Evolutionary conservation across 2,113 vertebrate genomes (phyloP), one percentile per base, ranked within the genome.

Genomic region (Alligator mississippiensis): DNA sequence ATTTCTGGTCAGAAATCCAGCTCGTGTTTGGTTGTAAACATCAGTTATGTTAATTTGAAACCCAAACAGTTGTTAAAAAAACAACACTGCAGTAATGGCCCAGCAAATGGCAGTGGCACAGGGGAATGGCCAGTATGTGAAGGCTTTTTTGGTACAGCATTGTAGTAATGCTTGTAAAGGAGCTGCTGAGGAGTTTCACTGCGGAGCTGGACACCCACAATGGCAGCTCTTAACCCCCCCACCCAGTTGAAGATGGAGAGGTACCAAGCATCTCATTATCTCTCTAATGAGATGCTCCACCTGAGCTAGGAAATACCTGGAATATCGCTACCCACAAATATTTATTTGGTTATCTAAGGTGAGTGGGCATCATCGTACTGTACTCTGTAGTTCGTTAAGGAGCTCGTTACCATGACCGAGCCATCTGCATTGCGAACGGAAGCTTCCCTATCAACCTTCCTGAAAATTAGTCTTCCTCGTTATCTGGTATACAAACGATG

Each of bases 361-460:
- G 47, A 47, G 6, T 47, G 70, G 34, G 38, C 57, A 55, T 59
- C 59, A 68, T 78, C 1, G 3, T 58, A 57, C 34, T 74, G 14
- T 63, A 60, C 72, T 54, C 14, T 47, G 63, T 5, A 78, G 18
- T 3, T 74, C 14, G 38, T 24, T 21, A 38, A 21, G 22, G 70
- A 74, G 28, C 82, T 93, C 92, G 66, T 75, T 93, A 87, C 92
- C 92, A 83, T 4, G 47, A 85, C 85, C 80, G 92, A 62, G 82
- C 78, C 87, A 55, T 62, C 92, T 85, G 88, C 77, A 8, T 88
- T 84, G 58, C 81, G 77, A 22, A 96, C 91, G 66, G 91, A 91
- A 92, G 88, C 70, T 91, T 93, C 91, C 90, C 74, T 93, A 58
- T 97, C 94, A 96, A 97, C 90, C 95, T 94, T 91, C 80, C 76